phyloP scores from a whole-genome alignment of 2,888 invertebrate species.

The Rapana venosa region DNA sequence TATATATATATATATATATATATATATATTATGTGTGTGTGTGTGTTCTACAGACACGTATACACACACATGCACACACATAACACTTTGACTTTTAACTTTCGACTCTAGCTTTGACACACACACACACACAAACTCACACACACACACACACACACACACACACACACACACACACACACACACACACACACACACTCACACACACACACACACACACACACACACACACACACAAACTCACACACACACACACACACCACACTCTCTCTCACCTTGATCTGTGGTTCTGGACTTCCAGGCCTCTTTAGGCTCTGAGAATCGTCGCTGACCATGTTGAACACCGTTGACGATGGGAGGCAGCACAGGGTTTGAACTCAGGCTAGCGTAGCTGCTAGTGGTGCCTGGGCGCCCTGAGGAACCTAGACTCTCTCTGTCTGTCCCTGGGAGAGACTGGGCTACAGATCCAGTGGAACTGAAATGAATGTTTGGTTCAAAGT shows the following conservation, averaged over 20 bases:
- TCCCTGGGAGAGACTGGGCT: not conserved
- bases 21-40: too few relatives aligned
- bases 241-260: not conserved
- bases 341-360: slow-evolving; percentile 29
- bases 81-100: too few relatives aligned
- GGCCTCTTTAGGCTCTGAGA: not conserved
- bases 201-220: too few relatives aligned
- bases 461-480: slow-evolving; percentile 4
- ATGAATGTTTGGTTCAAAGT: too few relatives aligned
- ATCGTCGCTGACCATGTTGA: not conserved
- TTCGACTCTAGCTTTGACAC: too few relatives aligned
- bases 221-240: not conserved
- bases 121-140: not conserved
- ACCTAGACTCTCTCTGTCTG: not conserved
- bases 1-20: not conserved
- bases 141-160: not conserved
- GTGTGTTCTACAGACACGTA: not conserved
- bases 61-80: slow-evolving; percentile 5
- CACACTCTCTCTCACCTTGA: not conserved
- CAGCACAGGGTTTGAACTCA: slow-evolving; percentile 26
- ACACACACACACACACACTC: not conserved
- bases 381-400: slow-evolving; percentile 16
- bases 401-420: not conserved
- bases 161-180: not conserved
- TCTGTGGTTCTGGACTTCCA: not conserved